Conservation (phyloP, 2,113 vertebrate species). For the Microtus oregoni region DNA sequence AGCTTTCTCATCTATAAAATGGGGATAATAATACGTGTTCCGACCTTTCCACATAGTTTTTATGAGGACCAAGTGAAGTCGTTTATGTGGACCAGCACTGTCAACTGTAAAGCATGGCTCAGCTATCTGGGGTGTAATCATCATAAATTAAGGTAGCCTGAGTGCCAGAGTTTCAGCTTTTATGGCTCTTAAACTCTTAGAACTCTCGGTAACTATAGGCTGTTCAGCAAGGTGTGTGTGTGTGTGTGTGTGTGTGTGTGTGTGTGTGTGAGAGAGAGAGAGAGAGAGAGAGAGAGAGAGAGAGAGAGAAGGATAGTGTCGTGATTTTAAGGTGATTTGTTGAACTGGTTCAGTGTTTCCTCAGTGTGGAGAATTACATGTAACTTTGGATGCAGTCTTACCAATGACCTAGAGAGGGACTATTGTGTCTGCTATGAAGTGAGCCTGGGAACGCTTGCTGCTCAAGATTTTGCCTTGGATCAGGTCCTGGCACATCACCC, state of each 20-base stretch:
- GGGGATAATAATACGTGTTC: constrained; percentile 44
- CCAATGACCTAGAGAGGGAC: constrained; percentile 70
- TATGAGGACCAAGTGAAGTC: constrained; percentile 47
- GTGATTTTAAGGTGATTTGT: not conserved
- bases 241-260: not conserved
- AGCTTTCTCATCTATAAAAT: constrained; percentile 67
- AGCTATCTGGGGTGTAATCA: constrained; percentile 56
- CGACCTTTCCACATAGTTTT: constrained; percentile 42
- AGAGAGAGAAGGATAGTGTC: not conserved
- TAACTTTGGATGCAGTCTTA: constrained; percentile 47
- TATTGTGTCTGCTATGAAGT: constrained; percentile 58
- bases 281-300: not conserved
- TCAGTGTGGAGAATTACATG: not conserved
- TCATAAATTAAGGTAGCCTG: not conserved
- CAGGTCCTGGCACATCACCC: not conserved
- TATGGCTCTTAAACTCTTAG: not conserved
- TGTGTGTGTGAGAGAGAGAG: not conserved
- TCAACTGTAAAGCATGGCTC: constrained; percentile 10
- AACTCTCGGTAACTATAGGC: not conserved
- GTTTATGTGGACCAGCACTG: constrained; percentile 16
- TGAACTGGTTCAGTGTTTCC: constrained; percentile 7
- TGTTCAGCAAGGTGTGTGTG: not conserved
- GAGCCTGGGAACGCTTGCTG: constrained; percentile 26
- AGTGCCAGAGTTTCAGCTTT: not conserved
- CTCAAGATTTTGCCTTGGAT: not conserved